Evolutionary conservation across 2,888 invertebrate genomes (phyloP).

Genomic region (Hedychridium roseum): DNA sequence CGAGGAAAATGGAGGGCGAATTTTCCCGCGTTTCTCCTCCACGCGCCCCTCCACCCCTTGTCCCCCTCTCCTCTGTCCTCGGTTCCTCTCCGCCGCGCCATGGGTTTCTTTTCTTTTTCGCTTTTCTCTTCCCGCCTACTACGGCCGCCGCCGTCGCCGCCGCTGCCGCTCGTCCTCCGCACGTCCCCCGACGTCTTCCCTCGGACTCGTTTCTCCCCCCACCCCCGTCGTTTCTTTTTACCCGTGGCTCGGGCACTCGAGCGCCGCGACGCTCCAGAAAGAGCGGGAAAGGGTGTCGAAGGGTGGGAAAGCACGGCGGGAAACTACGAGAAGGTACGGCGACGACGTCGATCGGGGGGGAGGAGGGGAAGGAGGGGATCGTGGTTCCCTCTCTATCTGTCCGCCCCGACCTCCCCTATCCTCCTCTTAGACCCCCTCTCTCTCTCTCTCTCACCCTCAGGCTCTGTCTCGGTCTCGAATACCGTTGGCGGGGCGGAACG

Average conservation of each 20-base stretch:
- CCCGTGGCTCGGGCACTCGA: no score
- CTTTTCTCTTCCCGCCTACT: slow-evolving; percentile 2
- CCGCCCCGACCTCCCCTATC: no score
- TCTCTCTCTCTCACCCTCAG: no score
- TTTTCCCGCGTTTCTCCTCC: slow-evolving; percentile 44
- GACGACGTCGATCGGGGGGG: slow-evolving; percentile 20
- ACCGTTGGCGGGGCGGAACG: no score
- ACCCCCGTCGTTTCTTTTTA: slow-evolving; percentile 11
- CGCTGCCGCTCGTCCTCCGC: slow-evolving; percentile 16
- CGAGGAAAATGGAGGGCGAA: slow-evolving; percentile 44
- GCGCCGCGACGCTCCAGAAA: slow-evolving; percentile 25
- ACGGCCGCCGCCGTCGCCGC: background rate
- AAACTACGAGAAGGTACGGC: slow-evolving; percentile 33
- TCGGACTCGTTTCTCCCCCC: no score
- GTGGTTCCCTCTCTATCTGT: no score
- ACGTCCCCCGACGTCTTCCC: slow-evolving; percentile 12
- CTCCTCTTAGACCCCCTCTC: no score
- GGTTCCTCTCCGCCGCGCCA: slow-evolving; percentile 15
- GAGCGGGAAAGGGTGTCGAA: slow-evolving; percentile 30
- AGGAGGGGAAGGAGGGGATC: slow-evolving; percentile 19
- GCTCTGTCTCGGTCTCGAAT: no score
- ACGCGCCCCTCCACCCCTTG: slow-evolving; percentile 2
- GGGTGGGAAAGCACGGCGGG: slow-evolving; percentile 27
- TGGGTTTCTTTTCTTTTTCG: slow-evolving; percentile 3
- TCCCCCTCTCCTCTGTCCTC: slow-evolving; percentile 1